Evolutionary conservation across 2,113 vertebrate species (phyloP), one percentile per base, ranked within the genome.

Genomic region (Eonycteris spelaea): DNA sequence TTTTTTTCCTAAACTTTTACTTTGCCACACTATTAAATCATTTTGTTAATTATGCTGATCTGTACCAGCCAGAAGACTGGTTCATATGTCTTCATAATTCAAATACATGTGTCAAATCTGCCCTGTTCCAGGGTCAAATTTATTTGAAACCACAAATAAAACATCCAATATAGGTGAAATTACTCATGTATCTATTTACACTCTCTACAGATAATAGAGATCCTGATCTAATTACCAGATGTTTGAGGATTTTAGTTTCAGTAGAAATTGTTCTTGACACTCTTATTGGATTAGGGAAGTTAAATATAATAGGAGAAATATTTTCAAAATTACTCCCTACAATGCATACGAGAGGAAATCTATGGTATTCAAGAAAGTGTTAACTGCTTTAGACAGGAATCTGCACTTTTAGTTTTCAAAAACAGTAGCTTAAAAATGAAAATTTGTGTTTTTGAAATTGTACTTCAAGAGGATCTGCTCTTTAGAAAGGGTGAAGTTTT

Each of bases 381-480:
- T 94, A 63, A 63, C 85, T 94, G 21, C 95, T 98, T 97, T 92
- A 93, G 57, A 45, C 1, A 93, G 75, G 30, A 97, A 86, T 65
- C 73, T 96, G 30, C 0, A 88, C 93, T n/a, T 19, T 92, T 67
- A 92, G 43, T 97, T 97, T 59, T 30, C 3, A 59, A 95, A 53
- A 35, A n/a, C 57, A 59, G 0, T 40, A 15, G 6, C 8, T 94
- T 97, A 96, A 87, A 96, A 80, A 7, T 73, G 7, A 79, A 89
- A 87, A 59, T 75, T 21, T 70, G 1, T 57, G 24, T 12, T 63
- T 87, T 53, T 43, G 9, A 95, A 71, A 95, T 84, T 70, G 22
- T 55, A 97, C 95, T 98, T 98, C 90, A 97, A 97, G 55, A 85
- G 75, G 83, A 93, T 94, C 80, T 68, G 84, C 59, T 97, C 67